Evolutionary conservation across 2,113 vertebrate genomes (phyloP), one percentile per base, ranked within the genome.

Genomic region (Raphicerus campestris): DNA sequence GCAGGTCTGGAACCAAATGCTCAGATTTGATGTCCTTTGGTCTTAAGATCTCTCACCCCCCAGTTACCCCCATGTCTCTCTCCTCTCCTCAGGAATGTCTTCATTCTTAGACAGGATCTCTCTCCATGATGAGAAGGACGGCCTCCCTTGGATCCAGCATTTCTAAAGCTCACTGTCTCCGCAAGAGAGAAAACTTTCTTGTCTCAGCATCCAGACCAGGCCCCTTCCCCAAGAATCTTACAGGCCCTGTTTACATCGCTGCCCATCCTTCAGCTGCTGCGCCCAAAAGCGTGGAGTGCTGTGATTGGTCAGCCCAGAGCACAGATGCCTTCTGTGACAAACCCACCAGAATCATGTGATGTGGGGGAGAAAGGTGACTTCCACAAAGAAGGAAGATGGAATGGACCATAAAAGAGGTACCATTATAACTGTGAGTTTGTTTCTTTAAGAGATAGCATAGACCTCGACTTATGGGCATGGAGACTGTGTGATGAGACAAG

Each of bases 31-130:
- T 51, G n/a, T 45, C 35, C 15, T 35, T 15, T 19, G 55, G 32
- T 26, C 3, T 35, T 9, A 70, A 49, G 14, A 49, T n/a, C 13
- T 28, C 5, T 75, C 73, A 32, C 17, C 30, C 32, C 3, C 13
- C 0, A 0, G 26, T 47, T 10, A 30, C 4, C 15, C 2, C 49
- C 4, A 2, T 20, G 16, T 63, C 26, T 24, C 35, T 66, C 7
- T 45, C 32, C 15, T 39, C 9, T 83, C 32, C 35, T 26, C 42
- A 75, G 15, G 42, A 24, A 39, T 53, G 47, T 13, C 49, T 86
- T 92, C 9, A 49, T 66, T 97, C 75, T 93, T 85, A 89, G 55
- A 66, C 24, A n/a, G 22, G 24, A 60, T 86, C 42, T 90, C 11
- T 83, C 63, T 47, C 32, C 14, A 14, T 51, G 35, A 20, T 47